Base-by-base conservation (phyloP, 2,888 invertebrate species). In the Gibbula magus region DNA sequence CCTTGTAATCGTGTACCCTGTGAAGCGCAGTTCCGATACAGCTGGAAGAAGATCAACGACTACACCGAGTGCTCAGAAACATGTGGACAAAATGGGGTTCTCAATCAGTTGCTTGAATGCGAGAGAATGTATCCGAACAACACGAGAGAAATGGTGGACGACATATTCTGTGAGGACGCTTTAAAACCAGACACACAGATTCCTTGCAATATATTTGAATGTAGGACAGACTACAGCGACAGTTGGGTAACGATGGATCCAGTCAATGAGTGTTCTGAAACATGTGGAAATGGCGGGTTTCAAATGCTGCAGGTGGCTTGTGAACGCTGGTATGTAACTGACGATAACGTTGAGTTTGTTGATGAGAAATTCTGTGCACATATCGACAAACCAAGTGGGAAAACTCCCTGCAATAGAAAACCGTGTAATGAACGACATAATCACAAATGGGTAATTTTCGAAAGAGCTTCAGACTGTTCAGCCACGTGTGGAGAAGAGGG, bases 401-500 rank as follows among this genome's bases (percentile, higher is more conserved):
- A 45, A 10, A 45, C 45, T 5, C 1, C 45, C 45, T 45, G 45
- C 45, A 45, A 45, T 13, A 45, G 45, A 45, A 45, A 10, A 45
- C 45, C 45, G 10, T 45, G 45, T 45, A 13, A 45, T 10, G 45
- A 45, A 45, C 45, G 13, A 1, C 13, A 8, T 45, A 45, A 13
- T 10, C 45, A 85, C 83, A 81, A 83, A 39, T 90, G 87, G 87
- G 83, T 84, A 20, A 84, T 88, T 84, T 76, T 82, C 32, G 84
- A 86, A 13, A 84, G 87, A 54, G 89, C 84, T 83, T 83, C 84
- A 22, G 81, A 82, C 45, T 89, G 89, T 79, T 85, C 86, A n/a
- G 79, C 83, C 0, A 81, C 84, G 4, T 87, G 89, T 81, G 89
- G 87, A 1, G 81, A 83, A 7, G 79, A 81, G 35, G 88, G 88